These are phyloP conservation scores for Bergia puertoricense DNA, from an alignment of 92 coral and sea anemone species.

Conservation along the genomic window DNA sequence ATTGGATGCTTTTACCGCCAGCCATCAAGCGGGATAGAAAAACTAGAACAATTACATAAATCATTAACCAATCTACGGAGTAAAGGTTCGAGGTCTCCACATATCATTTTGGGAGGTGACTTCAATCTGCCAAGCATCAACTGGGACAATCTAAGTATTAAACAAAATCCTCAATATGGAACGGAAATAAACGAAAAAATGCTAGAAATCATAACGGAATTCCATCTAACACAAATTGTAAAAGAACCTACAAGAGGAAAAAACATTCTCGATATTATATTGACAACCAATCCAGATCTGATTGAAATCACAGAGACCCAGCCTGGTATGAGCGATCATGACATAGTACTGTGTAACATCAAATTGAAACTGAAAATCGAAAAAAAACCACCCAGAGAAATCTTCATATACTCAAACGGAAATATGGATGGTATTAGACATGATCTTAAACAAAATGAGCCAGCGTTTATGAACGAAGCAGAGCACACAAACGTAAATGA, in stretches of 20 bases:
- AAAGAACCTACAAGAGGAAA: conserved; percentile 15
- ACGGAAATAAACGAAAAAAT: conserved; percentile 17
- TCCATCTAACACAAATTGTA: conserved; percentile 17
- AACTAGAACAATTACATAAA: background rate
- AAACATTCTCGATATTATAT: conserved; percentile 13
- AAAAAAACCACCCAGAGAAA: conserved; percentile 48
- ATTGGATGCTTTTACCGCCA: background rate
- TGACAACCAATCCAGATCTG: conserved; percentile 41
- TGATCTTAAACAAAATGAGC: conserved; percentile 47
- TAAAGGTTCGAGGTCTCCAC: background rate
- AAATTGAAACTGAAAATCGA: conserved; percentile 16
- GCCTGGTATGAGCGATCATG: conserved; percentile 24
- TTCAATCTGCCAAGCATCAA: conserved; percentile 9
- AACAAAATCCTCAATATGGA: conserved; percentile 17
- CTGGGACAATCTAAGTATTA: conserved; percentile 10
- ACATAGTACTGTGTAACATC: conserved; percentile 14
- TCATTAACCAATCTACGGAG: background rate
- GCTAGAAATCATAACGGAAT: conserved; percentile 18
- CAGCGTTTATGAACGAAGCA: conserved; percentile 37
- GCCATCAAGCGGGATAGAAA: background rate
- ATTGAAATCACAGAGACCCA: conserved; percentile 20
- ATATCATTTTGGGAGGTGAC: background rate
- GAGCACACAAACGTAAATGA: conserved; percentile 32
- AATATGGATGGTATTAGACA: conserved; percentile 47
- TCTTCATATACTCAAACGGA: conserved; percentile 48